Evolutionary conservation across 2,888 invertebrate species (phyloP).

Genomic region (Brachylomia viminalis): DNA sequence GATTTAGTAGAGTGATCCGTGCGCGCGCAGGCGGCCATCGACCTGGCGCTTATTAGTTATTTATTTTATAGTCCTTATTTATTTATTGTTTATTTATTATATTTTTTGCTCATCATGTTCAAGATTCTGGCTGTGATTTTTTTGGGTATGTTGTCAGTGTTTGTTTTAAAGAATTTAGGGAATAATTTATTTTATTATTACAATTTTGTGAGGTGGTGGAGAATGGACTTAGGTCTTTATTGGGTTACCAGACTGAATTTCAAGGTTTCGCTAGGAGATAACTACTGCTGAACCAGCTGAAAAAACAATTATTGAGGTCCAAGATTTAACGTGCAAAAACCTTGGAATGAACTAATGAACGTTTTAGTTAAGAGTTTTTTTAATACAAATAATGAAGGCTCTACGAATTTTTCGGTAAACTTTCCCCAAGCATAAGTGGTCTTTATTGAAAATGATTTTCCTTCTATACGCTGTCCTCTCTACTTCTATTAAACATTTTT

Average conservation of each 20-base stretch:
- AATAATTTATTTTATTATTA: not conserved
- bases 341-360: not conserved
- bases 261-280: not conserved
- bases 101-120: constrained; percentile 74
- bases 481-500: not conserved
- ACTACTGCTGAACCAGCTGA: not conserved
- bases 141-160: constrained; percentile 71
- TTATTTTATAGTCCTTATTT: constrained; percentile 63
- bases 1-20: constrained; percentile 78
- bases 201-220: not conserved
- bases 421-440: not conserved
- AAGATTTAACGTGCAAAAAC: not conserved
- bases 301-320: not conserved
- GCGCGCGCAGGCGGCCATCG: constrained; percentile 69
- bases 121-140: constrained; percentile 72
- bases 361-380: not conserved
- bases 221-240: not conserved
- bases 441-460: not conserved
- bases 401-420: not conserved
- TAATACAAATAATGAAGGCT: not conserved
- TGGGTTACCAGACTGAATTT: not conserved
- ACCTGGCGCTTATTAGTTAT: constrained; percentile 68
- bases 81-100: constrained; percentile 53
- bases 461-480: not conserved
- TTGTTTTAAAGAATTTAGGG: not conserved